Conservation (phyloP, 92 coral and sea anemone species). For the Paragorgia papillata region DNA sequence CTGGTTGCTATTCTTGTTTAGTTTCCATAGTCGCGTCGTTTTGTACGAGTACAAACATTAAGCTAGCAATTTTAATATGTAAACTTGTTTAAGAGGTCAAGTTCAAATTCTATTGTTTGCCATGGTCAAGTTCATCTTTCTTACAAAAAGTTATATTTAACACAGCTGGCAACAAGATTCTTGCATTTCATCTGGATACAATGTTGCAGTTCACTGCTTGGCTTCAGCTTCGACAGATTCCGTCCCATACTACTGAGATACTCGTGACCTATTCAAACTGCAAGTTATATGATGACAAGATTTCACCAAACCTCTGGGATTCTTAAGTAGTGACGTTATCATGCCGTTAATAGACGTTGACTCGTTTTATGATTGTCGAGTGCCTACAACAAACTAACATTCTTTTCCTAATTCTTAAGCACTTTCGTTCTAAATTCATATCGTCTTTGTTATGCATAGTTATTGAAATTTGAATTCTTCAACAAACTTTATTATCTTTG, state of each 20-base stretch:
- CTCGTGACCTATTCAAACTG: no score
- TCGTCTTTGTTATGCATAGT: conserved; percentile 41
- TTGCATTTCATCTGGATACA: conserved; percentile 30
- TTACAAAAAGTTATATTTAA: background rate
- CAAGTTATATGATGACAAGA: no score
- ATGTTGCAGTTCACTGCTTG: conserved; percentile 33
- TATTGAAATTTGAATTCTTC: conserved; percentile 29
- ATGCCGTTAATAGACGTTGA: background rate
- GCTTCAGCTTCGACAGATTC: no score
- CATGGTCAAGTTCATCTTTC: background rate
- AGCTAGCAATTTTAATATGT: background rate
- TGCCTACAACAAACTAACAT: background rate
- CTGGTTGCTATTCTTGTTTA: background rate
- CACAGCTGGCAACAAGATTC: background rate
- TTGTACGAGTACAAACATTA: background rate
- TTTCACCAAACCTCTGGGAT: background rate
- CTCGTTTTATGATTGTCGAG: background rate
- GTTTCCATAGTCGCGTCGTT: background rate
- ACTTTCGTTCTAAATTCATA: conserved; percentile 1
- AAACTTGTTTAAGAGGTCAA: background rate
- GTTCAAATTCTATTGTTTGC: background rate
- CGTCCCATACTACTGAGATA: no score
- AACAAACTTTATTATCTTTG: conserved; percentile 26
- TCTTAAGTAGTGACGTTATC: background rate
- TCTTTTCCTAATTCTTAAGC: background rate